A percentile compares a stretch with the other conserved stretches of the same genome.
phyloP scores from a whole-genome alignment of 35 echinoderm and acorn worm species.

The Lytechinus pictus region DNA sequence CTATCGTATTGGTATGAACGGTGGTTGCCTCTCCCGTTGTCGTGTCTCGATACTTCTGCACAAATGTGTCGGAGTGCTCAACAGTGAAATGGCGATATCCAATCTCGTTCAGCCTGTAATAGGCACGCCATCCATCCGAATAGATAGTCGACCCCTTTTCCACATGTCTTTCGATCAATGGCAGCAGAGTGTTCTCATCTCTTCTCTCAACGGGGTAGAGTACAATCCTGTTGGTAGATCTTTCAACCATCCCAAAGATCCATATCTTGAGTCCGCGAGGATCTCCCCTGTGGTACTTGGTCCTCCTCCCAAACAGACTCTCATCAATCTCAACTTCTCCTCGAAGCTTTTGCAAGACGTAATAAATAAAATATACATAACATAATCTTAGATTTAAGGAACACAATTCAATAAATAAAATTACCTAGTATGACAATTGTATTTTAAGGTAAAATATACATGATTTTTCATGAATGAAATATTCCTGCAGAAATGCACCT shows the following conservation, averaged over 20 bases:
- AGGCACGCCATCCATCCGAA: conserved; percentile 48
- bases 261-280: too few relatives aligned
- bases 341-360: background rate
- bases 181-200: too few relatives aligned
- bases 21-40: background rate
- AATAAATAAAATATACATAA: too few relatives aligned
- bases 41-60: background rate
- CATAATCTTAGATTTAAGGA: too few relatives aligned
- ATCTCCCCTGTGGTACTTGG: conserved; percentile 43
- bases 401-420: too few relatives aligned
- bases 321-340: conserved; percentile 1
- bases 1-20: conserved; percentile 48
- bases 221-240: background rate
- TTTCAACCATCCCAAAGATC: conserved; percentile 39
- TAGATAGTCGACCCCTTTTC: conserved; percentile 24
- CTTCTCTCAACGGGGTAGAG: conserved; percentile 43
- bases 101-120: background rate
- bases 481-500: too few relatives aligned
- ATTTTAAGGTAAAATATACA: too few relatives aligned
- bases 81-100: conserved; percentile 51
- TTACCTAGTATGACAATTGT: too few relatives aligned
- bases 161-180: background rate
- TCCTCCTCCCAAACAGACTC: conserved; percentile 1
- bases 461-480: too few relatives aligned
- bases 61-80: conserved; percentile 9